Conservation (phyloP, 2,113 vertebrate genomes). For the Ptilonorhynchus violaceus region DNA sequence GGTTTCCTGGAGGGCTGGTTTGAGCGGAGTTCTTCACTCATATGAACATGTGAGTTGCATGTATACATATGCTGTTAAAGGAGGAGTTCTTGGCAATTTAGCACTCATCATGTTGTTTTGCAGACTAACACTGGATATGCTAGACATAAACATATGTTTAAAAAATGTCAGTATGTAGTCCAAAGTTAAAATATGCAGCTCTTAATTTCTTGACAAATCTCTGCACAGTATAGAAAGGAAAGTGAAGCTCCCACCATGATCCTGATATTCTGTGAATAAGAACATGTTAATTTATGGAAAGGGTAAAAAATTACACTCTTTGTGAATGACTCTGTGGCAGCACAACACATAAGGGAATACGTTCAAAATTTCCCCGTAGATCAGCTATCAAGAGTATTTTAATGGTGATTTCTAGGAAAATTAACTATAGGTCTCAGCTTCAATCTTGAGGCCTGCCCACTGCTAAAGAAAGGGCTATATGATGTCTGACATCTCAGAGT, state of each 20-base stretch:
- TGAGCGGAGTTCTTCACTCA: not conserved
- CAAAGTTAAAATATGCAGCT: slow-evolving; percentile 16
- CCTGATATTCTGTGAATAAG: slow-evolving; percentile 5
- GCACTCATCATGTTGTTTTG: not conserved
- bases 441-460: not conserved
- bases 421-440: not conserved
- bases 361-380: not conserved
- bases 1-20: not conserved
- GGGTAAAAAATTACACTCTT: not conserved
- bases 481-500: not conserved
- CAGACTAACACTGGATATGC: not conserved
- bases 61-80: not conserved
- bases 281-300: not conserved
- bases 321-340: not conserved
- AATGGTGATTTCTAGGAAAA: not conserved
- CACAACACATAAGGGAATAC: not conserved
- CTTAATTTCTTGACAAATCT: slow-evolving; percentile 2
- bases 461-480: not conserved
- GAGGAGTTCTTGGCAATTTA: not conserved
- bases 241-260: not conserved
- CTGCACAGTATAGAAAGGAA: not conserved
- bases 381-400: not conserved
- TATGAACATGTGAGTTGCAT: not conserved
- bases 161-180: slow-evolving; percentile 10
- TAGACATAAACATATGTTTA: slow-evolving; percentile 56